Conservation (phyloP, 2,113 vertebrate species). For the Excalfactoria chinensis region DNA sequence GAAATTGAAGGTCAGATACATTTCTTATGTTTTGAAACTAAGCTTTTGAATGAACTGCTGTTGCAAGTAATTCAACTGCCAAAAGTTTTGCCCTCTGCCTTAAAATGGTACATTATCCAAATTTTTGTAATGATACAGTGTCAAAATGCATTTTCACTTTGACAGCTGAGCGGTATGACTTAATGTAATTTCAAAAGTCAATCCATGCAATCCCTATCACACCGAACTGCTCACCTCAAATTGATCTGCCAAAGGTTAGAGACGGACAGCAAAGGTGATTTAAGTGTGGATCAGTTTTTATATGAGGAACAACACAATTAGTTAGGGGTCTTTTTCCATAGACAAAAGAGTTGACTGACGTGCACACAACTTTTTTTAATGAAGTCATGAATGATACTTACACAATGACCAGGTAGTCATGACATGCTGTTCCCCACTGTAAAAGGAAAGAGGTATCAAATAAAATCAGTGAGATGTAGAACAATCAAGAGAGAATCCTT, state of each 20-base stretch:
- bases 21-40: background rate
- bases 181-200: background rate
- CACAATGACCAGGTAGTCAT: background rate
- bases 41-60: background rate
- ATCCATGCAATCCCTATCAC: background rate
- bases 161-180: background rate
- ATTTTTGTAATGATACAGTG: background rate
- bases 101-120: background rate
- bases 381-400: background rate
- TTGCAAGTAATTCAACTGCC: background rate
- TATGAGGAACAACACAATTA: background rate
- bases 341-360: background rate
- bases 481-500: background rate
- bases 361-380: background rate
- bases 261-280: background rate
- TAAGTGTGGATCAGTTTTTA: background rate
- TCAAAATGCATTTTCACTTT: background rate
- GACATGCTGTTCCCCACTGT: background rate
- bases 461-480: background rate
- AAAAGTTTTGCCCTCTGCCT: background rate
- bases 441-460: background rate
- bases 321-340: background rate
- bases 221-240: background rate
- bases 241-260: background rate
- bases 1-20: background rate